phyloP scores from a whole-genome alignment of 2,113 vertebrate genomes.

The Lasiurus borealis region DNA sequence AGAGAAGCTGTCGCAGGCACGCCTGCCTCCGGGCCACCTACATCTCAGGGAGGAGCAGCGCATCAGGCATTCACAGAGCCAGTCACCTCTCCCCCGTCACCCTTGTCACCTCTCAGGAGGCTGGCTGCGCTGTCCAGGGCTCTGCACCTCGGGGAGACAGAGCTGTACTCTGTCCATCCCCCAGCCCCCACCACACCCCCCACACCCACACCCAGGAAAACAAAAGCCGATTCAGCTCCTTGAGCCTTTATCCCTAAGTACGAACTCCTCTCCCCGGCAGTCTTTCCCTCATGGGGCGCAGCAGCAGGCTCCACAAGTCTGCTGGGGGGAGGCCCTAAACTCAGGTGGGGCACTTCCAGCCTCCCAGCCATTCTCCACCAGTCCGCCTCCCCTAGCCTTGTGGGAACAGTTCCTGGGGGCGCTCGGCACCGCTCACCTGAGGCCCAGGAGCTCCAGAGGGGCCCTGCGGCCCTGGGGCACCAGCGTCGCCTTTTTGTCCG shows the following conservation, averaged over 20 bases:
- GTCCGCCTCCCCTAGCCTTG: not conserved
- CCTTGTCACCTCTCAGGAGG: not conserved
- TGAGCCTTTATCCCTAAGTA: not conserved
- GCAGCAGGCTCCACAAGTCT: not conserved
- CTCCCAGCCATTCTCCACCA: not conserved
- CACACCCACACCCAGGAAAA: not conserved
- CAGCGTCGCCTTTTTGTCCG: conserved; percentile 96
- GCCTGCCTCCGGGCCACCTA: not conserved
- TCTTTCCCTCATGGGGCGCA: not conserved
- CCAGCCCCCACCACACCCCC: too few species aligned
- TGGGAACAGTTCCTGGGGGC: not conserved
- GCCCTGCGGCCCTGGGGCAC: conserved; percentile 95
- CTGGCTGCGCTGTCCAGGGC: not conserved
- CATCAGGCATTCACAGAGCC: not conserved
- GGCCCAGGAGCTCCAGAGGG: conserved; percentile 96
- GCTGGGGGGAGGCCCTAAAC: not conserved
- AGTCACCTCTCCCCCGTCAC: not conserved
- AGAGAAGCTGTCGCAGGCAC: not conserved
- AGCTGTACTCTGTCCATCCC: not conserved
- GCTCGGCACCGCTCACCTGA: conserved; percentile 91
- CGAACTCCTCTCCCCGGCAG: not conserved
- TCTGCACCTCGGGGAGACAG: not conserved
- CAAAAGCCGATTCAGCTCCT: not conserved
- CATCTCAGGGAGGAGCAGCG: not conserved
- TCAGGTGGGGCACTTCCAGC: not conserved